phyloP scores from a whole-genome alignment of 2,888 invertebrate genomes.

The Entomobrya multifasciata region DNA sequence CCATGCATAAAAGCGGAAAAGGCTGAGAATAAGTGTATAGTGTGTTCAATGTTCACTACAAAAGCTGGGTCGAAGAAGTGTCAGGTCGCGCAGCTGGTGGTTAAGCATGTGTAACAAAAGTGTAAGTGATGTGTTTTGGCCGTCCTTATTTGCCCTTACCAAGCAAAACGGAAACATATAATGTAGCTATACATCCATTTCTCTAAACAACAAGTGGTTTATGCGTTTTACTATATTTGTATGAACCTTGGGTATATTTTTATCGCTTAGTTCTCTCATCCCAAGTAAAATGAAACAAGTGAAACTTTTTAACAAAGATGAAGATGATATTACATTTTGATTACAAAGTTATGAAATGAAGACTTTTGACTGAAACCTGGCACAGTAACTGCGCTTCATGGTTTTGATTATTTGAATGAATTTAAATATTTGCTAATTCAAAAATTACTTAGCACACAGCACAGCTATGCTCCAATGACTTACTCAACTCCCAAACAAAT shows the following conservation, averaged over 20 bases:
- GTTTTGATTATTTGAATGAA: conserved; percentile 16
- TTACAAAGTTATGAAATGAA: conserved; percentile 19
- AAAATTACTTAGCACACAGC: too few species aligned
- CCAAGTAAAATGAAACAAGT: too few species aligned
- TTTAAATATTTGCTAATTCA: conserved; percentile 32
- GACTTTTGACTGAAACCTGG: neutral
- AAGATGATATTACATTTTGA: too few species aligned
- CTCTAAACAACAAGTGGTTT: conserved; percentile 66
- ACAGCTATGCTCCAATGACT: neutral
- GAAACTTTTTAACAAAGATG: too few species aligned
- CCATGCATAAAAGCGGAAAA: conserved; percentile 15
- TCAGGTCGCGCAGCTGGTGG: conserved; percentile 78
- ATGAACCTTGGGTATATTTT: too few species aligned
- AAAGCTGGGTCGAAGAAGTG: conserved; percentile 74
- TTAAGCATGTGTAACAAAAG: conserved; percentile 78
- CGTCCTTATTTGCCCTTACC: conserved; percentile 52
- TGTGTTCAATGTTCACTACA: too few species aligned
- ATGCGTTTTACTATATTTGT: conserved; percentile 3
- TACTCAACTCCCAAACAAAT: neutral
- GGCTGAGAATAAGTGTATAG: neutral
- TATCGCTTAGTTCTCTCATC: too few species aligned
- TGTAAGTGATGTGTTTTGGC: conserved; percentile 70
- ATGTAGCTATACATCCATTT: conserved; percentile 50
- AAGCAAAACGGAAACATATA: conserved; percentile 43
- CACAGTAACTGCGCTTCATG: neutral